These are phyloP conservation scores for Dolomedes plantarius DNA, from an alignment of 2,888 invertebrate species.

Conservation along the genomic window DNA sequence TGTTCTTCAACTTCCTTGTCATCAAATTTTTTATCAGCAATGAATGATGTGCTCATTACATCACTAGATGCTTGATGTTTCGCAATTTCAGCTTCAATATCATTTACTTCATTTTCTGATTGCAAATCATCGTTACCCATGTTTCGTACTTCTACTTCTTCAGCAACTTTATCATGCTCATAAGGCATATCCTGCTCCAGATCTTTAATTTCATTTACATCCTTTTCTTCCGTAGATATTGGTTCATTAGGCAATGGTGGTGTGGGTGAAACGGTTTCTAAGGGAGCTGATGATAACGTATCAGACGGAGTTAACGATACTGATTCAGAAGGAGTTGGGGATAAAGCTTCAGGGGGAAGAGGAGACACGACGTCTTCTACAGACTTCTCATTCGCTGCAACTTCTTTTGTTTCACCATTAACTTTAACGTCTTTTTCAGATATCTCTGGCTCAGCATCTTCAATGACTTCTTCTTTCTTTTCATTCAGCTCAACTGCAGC, in stretches of 20 bases:
- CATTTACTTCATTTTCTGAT: slow-evolving; percentile 6
- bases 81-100: slow-evolving; percentile 23
- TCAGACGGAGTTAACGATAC: slow-evolving; percentile 61
- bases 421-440: background rate
- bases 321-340: slow-evolving; percentile 62
- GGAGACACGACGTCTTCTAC: slow-evolving; percentile 47
- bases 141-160: slow-evolving; percentile 4
- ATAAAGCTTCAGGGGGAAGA: slow-evolving; percentile 46
- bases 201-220: slow-evolving; percentile 67
- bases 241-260: slow-evolving; percentile 50
- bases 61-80: slow-evolving; percentile 30
- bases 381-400: slow-evolving; percentile 20
- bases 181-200: slow-evolving; percentile 59
- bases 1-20: slow-evolving; percentile 19
- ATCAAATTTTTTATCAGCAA: slow-evolving; percentile 17
- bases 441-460: slow-evolving; percentile 25
- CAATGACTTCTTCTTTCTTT: slow-evolving; percentile 52
- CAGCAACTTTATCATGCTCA: slow-evolving; percentile 19
- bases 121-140: background rate
- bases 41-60: slow-evolving; percentile 55
- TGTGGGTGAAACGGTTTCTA: slow-evolving; percentile 60
- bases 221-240: slow-evolving; percentile 64
- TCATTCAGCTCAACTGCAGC: slow-evolving; percentile 80
- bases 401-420: slow-evolving; percentile 22
- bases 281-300: slow-evolving; percentile 56